Evolutionary conservation across 1,140 invertebrate species (phyloP), one percentile per base, ranked within the genome.

Genomic region (Lineus longissimus): DNA sequence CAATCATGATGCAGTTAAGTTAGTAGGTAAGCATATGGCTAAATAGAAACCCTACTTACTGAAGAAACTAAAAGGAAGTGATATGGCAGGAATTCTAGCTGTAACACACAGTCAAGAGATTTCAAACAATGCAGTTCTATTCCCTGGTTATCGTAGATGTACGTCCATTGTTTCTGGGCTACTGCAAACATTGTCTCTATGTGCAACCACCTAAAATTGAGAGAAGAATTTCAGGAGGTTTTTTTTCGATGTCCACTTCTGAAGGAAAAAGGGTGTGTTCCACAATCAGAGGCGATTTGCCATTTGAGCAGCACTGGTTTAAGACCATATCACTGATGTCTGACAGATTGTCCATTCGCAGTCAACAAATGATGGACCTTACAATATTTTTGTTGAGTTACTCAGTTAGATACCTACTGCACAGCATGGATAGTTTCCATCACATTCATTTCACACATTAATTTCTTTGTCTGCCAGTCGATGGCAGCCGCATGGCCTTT

Each of bases 101-200:
- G 84, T 13, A 90, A 85, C 4, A 94, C 88, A 68, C 87, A 86
- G 74, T 92, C 85, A 77, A 99, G 82, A 68, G 83, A 84, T 81
- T 98, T 98, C 0, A 99, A 76, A 81, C 96, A 98, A 81, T 99
- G 97, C 40, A 99, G 73, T 80, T 99, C 97, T 57, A 92, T 91
- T 47, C 97, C 97, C 77, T 93, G 89, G 75, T 95, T 95, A 76
- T 99, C 97, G 80, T 99, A 99, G 66, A 99, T 90, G 73, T 97
- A 92, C 0, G 95, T 88, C 93, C 95, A 99, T 61, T 94, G 87
- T 76, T 96, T 97, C 80, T 99, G 97, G 0, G 96, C 96, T 1
- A 91, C 92, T 11, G 97, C 97, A 84, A 94, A 93, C 93, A 99
- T 94, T 22, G 92, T 96, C 83, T 98, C 95, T 55, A 92, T 84